These are phyloP conservation scores for Trissolcus brochymenae DNA, from an alignment of 2,888 invertebrate species.

Conservation along the genomic window DNA sequence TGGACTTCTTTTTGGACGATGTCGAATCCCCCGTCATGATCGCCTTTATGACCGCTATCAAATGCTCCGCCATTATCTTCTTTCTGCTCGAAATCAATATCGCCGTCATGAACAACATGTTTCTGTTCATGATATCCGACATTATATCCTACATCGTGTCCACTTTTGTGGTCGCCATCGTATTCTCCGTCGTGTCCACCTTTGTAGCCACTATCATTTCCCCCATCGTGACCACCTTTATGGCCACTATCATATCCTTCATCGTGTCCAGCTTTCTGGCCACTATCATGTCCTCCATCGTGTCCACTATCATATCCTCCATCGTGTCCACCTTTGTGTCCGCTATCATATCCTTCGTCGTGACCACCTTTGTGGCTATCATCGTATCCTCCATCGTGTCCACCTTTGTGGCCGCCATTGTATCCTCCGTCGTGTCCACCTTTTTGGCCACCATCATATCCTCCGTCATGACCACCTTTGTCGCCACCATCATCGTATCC, in stretches of 20 bases:
- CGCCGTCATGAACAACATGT: conserved; percentile 13
- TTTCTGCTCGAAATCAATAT: conserved; percentile 1
- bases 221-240: background rate
- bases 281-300: conserved; percentile 59
- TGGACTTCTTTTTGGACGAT: conserved; percentile 3
- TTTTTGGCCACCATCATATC: background rate
- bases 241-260: background rate
- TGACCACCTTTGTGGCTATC: background rate
- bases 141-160: background rate
- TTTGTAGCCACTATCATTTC: background rate
- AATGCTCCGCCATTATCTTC: background rate
- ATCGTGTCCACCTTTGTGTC: conserved; percentile 19
- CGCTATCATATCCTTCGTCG: conserved; percentile 6
- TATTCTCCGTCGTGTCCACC: background rate
- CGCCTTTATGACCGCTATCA: background rate
- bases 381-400: conserved; percentile 1
- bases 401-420: conserved; percentile 9
- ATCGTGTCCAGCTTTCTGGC: background rate
- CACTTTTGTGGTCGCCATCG: background rate
- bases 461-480: background rate
- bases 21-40: conserved; percentile 20
- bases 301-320: conserved; percentile 70
- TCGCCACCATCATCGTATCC: background rate
- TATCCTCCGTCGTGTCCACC: conserved; percentile 8
- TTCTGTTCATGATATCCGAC: background rate